Evolutionary conservation across 2,797 vertebrate species (phyloP), one percentile per base, ranked within the genome.

Genomic region (Xiphophorus birchmanni): DNA sequence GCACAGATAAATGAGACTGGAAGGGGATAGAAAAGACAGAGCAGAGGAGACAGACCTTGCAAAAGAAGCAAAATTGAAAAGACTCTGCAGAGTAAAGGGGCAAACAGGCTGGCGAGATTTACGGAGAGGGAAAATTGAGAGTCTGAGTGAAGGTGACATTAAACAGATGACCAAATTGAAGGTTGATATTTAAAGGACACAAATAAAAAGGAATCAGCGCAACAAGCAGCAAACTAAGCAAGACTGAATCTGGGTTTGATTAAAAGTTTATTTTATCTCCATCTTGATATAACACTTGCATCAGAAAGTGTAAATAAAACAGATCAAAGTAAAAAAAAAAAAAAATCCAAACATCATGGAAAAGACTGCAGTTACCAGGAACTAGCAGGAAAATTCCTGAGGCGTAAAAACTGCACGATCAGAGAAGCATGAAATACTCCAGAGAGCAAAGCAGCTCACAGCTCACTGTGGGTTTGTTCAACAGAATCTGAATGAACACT

Each of bases 81-180:
- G 82, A 86, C 50, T 0, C 15, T 1, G 13, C 9, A 69, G 79
- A 78, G 65, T 71, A 87, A 84, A 72, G 37, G 13, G 58, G 75
- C 75, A 50, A 74, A 86, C 35, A 65, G 77, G 56, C 5, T 42
- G 44, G 71, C 76, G 54, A 84, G 86, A 80, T 84, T 81, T 75
- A 80, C 6, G 3, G 67, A 2, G 12, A 76, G 77, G 72, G 80
- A 86, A 82, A 86, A 87, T 74, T 52, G 74, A 54, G 76, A 74
- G 81, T 79, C 77, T 80, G 81, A 86, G 76, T 5, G 73, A 82
- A 84, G 80, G 74, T 89, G 88, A 88, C 84, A 86, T 91, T 86
- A 89, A 88, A 86, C 82, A 88, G 78, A 76, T 2, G 13, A 77
- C 54, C 0, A 1, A 78, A 74, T 52, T 52, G 75, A 56, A 81